Conservation (phyloP, 2,888 invertebrate species). For the Phania funesta region DNA sequence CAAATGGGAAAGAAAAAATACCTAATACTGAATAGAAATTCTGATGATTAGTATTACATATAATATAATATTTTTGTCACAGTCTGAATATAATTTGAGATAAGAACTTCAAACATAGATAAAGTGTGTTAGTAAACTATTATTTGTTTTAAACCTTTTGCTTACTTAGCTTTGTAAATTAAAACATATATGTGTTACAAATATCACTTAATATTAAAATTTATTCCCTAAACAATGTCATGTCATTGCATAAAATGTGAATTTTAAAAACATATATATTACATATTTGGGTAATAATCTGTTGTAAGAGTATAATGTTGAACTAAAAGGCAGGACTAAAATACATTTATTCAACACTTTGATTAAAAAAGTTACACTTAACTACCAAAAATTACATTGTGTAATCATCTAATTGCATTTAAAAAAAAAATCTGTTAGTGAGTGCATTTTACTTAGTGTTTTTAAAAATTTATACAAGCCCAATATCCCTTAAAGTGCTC, state of each 20-base stretch:
- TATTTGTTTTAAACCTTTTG: not conserved
- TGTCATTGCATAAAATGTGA: not conserved
- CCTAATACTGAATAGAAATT: too few relatives aligned
- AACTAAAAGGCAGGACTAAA: not conserved
- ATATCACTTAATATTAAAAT: not conserved
- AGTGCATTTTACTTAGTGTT: constrained; percentile 36
- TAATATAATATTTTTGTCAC: too few relatives aligned
- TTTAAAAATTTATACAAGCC: constrained; percentile 85
- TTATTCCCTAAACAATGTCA: constrained; percentile 41
- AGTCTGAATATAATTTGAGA: too few relatives aligned
- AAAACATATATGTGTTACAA: not conserved
- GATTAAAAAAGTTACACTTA: not conserved
- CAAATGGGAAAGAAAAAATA: too few relatives aligned
- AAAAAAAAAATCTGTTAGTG: not conserved
- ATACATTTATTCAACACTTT: not conserved
- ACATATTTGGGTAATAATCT: not conserved
- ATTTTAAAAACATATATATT: not conserved
- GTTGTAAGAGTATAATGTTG: not conserved
- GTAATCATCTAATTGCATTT: not conserved
- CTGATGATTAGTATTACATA: too few relatives aligned
- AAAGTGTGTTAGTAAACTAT: not conserved
- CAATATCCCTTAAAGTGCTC: constrained; percentile 95
- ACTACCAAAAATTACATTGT: not conserved
- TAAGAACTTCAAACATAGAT: too few relatives aligned
- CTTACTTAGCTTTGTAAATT: not conserved